These are phyloP conservation scores for Acronicta leporina DNA, from an alignment of 2,888 invertebrate genomes.

Conservation along the genomic window DNA sequence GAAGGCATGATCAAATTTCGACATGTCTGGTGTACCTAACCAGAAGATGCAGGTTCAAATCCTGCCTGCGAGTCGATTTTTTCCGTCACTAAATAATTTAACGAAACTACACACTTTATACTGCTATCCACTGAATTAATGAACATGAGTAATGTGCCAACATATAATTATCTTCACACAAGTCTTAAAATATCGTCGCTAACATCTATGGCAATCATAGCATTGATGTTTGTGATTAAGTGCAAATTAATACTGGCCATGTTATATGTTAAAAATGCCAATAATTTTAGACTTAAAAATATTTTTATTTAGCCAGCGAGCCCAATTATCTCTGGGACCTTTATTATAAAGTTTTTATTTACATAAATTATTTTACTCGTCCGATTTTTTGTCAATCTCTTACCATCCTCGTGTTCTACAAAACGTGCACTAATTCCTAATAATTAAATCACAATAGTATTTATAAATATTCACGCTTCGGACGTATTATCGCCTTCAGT, in stretches of 20 bases:
- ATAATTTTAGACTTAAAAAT: slow-evolving; percentile 8
- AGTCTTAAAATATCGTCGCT: slow-evolving; percentile 28
- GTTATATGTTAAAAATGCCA: slow-evolving; percentile 19
- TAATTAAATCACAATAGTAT: slow-evolving; percentile 43
- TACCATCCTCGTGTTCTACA: slow-evolving; percentile 19
- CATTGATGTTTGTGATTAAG: slow-evolving; percentile 52
- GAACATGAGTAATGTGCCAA: slow-evolving; percentile 6
- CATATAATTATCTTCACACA: slow-evolving; percentile 15
- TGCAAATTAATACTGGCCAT: slow-evolving; percentile 54
- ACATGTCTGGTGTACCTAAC: too few species aligned
- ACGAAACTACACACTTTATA: slow-evolving; percentile 23
- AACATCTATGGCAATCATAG: slow-evolving; percentile 64
- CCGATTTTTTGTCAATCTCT: slow-evolving; percentile 17
- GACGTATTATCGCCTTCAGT: slow-evolving; percentile 84
- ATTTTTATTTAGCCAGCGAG: not conserved
- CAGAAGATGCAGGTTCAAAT: too few species aligned
- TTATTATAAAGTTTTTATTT: slow-evolving; percentile 29
- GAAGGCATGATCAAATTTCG: too few species aligned
- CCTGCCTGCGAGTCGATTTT: too few species aligned
- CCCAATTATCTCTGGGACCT: not conserved
- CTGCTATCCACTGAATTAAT: slow-evolving; percentile 20
- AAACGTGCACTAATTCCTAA: slow-evolving; percentile 59
- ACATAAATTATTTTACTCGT: slow-evolving; percentile 24
- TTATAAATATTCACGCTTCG: slow-evolving; percentile 75
- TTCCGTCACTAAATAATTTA: too few species aligned